Evolutionary conservation across 1,140 invertebrate species (phyloP), one percentile per base, ranked within the genome.

Genomic region (Rhizoglyphus robini): DNA sequence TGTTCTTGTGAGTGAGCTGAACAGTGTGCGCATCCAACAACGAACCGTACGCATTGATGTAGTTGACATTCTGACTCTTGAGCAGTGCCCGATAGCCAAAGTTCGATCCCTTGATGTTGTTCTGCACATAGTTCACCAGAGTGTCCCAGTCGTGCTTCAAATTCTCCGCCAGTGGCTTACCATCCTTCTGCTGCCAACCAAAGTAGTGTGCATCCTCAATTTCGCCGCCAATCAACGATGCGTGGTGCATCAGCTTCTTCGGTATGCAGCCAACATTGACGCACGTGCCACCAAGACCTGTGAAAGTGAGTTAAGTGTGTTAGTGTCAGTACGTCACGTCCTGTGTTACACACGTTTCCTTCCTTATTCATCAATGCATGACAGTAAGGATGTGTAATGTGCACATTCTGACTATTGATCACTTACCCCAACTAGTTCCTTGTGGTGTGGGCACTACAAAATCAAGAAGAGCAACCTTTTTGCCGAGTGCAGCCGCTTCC

Each of bases 251-350:
- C n/a, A 97, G 76, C 75, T 96, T 96, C 75, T 96, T 97, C 5
- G 93, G 93, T 75, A 97, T 96, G 75, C 94, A 96, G 41, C 93
- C 94, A 18, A 97, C 93, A 80, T 97, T 97, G 3, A 96, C 91
- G 78, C 93, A 97, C n/a, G n/a, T n/a, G n/a, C n/a, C n/a, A n/a
- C n/a, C n/a, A n/a, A n/a, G n/a, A n/a, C n/a, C n/a, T n/a, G n/a
- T n/a, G n/a, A n/a, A n/a, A n/a, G n/a, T n/a, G n/a, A n/a, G n/a
- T n/a, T n/a, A n/a, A n/a, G n/a, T n/a, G n/a, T n/a, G n/a, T n/a
- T n/a, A n/a, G n/a, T n/a, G n/a, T n/a, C n/a, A n/a, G n/a, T n/a
- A n/a, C 2, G 93, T 97, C 61, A 92, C 93, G 68, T 92, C 92
- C 3, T n/a, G n/a, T n/a, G n/a, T n/a, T n/a, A n/a, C n/a, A n/a